These are phyloP conservation scores for Incurvaria masculella DNA, from an alignment of 2,888 invertebrate genomes.

Conservation along the genomic window DNA sequence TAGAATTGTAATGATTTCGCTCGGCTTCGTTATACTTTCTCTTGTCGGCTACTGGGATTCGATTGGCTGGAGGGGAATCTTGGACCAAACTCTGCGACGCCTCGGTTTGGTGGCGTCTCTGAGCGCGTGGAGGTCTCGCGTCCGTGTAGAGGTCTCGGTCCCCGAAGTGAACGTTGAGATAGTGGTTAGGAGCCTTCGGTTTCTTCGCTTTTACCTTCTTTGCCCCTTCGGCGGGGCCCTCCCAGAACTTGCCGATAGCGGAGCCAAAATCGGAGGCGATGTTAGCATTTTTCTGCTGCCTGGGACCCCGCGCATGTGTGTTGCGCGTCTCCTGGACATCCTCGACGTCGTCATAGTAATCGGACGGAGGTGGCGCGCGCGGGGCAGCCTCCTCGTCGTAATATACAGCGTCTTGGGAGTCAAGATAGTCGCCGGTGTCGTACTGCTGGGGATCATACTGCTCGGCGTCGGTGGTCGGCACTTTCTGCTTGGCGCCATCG, in stretches of 20 bases:
- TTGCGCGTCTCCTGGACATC: conserved; percentile 41
- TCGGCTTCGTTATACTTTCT: conserved; percentile 19
- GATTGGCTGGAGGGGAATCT: conserved; percentile 19
- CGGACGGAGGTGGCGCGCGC: conserved; percentile 19
- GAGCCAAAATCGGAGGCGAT: conserved; percentile 27
- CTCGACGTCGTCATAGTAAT: conserved; percentile 39
- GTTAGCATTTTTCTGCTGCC: not conserved
- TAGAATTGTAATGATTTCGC: conserved; percentile 20
- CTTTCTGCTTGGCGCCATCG: conserved; percentile 40
- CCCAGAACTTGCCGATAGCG: conserved; percentile 46
- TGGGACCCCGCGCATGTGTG: not conserved
- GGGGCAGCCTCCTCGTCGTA: conserved; percentile 28
- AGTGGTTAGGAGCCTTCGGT: conserved; percentile 31
- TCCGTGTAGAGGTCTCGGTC: conserved; percentile 30
- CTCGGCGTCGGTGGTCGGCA: conserved; percentile 38
- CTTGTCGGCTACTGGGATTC: conserved; percentile 19
- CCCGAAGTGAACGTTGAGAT: conserved; percentile 43
- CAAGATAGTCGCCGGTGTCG: conserved; percentile 31
- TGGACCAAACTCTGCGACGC: conserved; percentile 24
- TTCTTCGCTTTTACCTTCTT: conserved; percentile 14
- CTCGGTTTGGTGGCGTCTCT: conserved; percentile 20
- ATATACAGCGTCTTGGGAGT: conserved; percentile 4
- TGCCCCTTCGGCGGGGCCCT: conserved; percentile 17
- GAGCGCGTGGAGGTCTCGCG: conserved; percentile 15
- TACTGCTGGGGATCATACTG: conserved; percentile 22